These are phyloP conservation scores for Copidosoma aretas DNA, from an alignment of 2,888 invertebrate genomes.

Conservation along the genomic window DNA sequence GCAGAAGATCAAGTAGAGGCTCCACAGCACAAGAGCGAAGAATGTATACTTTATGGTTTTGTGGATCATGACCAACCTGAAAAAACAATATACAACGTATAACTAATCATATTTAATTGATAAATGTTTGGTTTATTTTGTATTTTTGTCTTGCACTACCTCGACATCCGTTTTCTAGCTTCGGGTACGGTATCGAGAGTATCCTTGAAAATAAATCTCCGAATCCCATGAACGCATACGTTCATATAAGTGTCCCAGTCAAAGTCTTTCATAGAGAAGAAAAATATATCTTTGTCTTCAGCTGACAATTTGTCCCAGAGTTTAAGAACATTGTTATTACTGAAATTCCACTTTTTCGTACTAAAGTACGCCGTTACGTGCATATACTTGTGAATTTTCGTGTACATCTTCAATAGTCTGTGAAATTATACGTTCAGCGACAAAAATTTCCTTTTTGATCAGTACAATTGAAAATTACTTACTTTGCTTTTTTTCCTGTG, in stretches of 20 bases:
- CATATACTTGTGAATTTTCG: slow-evolving; percentile 63
- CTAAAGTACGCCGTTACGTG: slow-evolving; percentile 65
- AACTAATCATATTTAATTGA: neutral
- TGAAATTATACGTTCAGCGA: neutral
- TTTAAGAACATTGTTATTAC: slow-evolving; percentile 50
- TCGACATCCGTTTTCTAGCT: slow-evolving; percentile 52
- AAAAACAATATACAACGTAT: slow-evolving; percentile 25
- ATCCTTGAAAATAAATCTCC: slow-evolving; percentile 64
- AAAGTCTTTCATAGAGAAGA: slow-evolving; percentile 63
- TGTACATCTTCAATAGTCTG: slow-evolving; percentile 64
- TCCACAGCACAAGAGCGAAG: slow-evolving; percentile 30
- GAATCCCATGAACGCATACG: slow-evolving; percentile 64
- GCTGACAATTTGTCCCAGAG: slow-evolving; percentile 62
- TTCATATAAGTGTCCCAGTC: slow-evolving; percentile 65
- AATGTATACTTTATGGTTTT: slow-evolving; percentile 44
- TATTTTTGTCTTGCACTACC: slow-evolving; percentile 38
- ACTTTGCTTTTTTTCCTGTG: slow-evolving; percentile 67
- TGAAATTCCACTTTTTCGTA: slow-evolving; percentile 55
- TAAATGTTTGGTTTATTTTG: neutral
- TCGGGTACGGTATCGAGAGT: slow-evolving; percentile 52
- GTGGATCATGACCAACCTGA: slow-evolving; percentile 47
- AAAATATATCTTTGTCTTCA: slow-evolving; percentile 61
- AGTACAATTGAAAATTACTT: slow-evolving; percentile 31
- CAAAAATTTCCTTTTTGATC: neutral
- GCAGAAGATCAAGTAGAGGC: slow-evolving; percentile 18